A percentile compares a stretch with the other conserved stretches of the same genome.
Conservation (phyloP, 1,140 invertebrate genomes). For the Drosophila lacteicornis region DNA sequence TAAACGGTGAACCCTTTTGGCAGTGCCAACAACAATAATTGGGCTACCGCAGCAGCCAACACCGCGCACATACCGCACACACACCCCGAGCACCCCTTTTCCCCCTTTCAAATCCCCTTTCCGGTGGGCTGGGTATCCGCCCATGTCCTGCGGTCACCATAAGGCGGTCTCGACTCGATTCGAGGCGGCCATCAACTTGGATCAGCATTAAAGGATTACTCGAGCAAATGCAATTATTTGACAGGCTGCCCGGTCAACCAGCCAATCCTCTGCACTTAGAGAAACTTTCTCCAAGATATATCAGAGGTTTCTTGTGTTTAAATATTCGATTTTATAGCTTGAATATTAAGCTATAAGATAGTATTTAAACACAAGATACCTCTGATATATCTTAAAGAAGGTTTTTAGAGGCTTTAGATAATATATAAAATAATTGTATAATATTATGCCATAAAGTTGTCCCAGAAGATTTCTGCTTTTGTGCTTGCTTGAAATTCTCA, state of each 20-base stretch:
- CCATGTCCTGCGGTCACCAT: constrained; percentile 52
- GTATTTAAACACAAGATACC: no score
- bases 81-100: constrained; percentile 11
- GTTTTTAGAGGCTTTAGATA: neutral
- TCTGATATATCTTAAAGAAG: neutral
- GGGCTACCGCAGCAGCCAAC: constrained; percentile 78
- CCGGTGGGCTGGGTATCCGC: constrained; percentile 23
- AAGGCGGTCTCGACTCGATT: constrained; percentile 27
- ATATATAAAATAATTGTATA: no score
- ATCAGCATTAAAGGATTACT: constrained; percentile 85
- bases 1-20: constrained; percentile 67
- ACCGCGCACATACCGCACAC: constrained; percentile 36
- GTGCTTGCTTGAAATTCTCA: neutral
- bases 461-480: neutral
- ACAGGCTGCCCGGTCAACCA: constrained; percentile 52
- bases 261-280: constrained; percentile 8
- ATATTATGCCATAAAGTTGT: neutral
- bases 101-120: constrained; percentile 9
- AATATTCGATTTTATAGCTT: no score
- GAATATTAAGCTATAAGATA: no score
- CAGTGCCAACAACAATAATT: constrained; percentile 70
- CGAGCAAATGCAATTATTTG: constrained; percentile 84
- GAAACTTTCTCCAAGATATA: neutral
- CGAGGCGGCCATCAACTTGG: constrained; percentile 72
- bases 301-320: no score